phyloP scores from a whole-genome alignment of 2,888 invertebrate species.

The Parapristionchus giblindavisi region DNA sequence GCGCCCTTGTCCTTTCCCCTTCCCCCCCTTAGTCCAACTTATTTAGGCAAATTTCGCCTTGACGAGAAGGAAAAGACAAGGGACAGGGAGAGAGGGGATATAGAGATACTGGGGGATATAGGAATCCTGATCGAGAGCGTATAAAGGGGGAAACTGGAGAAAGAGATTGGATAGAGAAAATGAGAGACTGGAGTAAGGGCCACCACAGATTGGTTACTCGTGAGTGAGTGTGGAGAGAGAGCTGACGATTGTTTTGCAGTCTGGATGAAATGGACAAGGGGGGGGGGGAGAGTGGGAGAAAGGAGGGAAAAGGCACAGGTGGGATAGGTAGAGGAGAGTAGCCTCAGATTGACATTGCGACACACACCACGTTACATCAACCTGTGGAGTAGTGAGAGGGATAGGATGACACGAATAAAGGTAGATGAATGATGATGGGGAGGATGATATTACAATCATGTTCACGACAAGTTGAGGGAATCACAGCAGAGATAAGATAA shows the following conservation, averaged over 20 bases:
- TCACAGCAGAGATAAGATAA: constrained; percentile 18
- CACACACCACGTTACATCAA: too few species aligned
- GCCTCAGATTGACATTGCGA: not conserved
- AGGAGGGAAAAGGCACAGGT: constrained; percentile 2
- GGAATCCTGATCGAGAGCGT: not conserved
- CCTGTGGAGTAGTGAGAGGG: not conserved
- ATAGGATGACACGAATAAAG: not conserved
- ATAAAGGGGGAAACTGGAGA: constrained; percentile 10
- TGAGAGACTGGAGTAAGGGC: constrained; percentile 17
- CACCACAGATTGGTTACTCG: not conserved
- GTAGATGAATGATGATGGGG: constrained; percentile 1
- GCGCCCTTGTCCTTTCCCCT: constrained; percentile 23
- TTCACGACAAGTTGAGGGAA: not conserved
- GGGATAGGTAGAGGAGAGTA: constrained; percentile 13
- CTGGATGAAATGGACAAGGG: constrained; percentile 8
- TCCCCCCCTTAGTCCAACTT: constrained; percentile 28
- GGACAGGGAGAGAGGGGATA: not conserved
- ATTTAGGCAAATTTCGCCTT: constrained; percentile 40
- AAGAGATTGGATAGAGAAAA: constrained; percentile 3
- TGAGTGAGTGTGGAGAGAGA: not conserved
- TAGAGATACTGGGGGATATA: not conserved
- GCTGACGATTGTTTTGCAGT: not conserved
- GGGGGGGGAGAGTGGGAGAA: not conserved
- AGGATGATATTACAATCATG: not conserved
- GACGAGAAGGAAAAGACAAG: not conserved